A percentile compares a stretch with the other conserved stretches of the same genome.
phyloP scores from a whole-genome alignment of 2,797 vertebrate species.

The Lycodopsis pacificus region DNA sequence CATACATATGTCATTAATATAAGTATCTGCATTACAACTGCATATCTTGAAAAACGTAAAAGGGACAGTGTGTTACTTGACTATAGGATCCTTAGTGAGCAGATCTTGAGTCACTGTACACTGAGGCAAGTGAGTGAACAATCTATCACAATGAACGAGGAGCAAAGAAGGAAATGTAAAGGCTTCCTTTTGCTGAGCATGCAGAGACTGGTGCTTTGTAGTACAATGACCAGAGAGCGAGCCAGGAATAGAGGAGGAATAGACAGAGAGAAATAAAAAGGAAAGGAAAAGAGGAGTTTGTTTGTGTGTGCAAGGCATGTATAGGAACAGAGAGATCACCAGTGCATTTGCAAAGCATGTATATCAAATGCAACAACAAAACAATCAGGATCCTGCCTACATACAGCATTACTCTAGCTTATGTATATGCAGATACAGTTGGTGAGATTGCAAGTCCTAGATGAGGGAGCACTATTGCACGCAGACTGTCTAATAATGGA shows the following conservation, averaged over 20 bases:
- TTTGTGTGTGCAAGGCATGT: constrained; percentile 27
- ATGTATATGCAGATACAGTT: constrained; percentile 13
- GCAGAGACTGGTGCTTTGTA: constrained; percentile 63
- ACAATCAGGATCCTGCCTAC: constrained; percentile 29
- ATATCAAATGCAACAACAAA: constrained; percentile 27
- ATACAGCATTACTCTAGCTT: constrained; percentile 15
- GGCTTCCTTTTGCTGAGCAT: constrained; percentile 70
- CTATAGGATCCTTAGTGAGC: constrained; percentile 29
- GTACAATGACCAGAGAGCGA: constrained; percentile 57
- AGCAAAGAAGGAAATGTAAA: constrained; percentile 55
- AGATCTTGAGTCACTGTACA: constrained; percentile 74
- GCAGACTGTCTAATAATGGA: constrained; percentile 8
- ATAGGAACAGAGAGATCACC: constrained; percentile 26
- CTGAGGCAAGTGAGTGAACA: constrained; percentile 57
- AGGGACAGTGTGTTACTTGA: constrained; percentile 45
- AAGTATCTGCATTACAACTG: constrained; percentile 55
- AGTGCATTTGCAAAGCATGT: constrained; percentile 24
- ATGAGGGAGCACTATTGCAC: constrained; percentile 16
- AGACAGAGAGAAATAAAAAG: constrained; percentile 39
- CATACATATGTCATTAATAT: constrained; percentile 58
- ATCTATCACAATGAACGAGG: constrained; percentile 72
- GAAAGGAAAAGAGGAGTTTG: constrained; percentile 36
- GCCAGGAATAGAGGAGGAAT: constrained; percentile 46
- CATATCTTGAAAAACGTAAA: constrained; percentile 43
- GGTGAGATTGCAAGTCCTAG: not conserved